Conservation (phyloP, 2,113 vertebrate species). For the Anolis carolinensis region DNA sequence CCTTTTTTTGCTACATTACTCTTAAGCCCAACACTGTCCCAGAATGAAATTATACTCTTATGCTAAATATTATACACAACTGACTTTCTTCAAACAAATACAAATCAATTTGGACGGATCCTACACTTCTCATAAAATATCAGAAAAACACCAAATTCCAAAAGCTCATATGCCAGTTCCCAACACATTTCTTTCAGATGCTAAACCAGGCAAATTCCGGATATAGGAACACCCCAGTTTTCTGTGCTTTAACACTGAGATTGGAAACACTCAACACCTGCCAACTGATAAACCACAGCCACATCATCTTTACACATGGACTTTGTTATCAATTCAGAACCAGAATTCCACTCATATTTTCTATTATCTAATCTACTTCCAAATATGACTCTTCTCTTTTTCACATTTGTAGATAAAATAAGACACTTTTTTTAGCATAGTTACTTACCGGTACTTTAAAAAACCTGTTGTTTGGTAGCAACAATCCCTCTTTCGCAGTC, state of each 20-base stretch:
- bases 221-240: conserved; percentile 54
- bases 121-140: not conserved
- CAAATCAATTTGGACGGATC: not conserved
- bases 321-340: not conserved
- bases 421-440: no score
- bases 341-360: conserved; percentile 2
- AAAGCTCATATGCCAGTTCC: conserved; percentile 5
- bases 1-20: not conserved
- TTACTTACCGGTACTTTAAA: no score
- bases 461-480: no score
- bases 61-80: not conserved
- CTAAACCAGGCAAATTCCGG: conserved; percentile 23
- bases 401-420: not conserved
- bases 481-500: no score
- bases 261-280: conserved; percentile 15
- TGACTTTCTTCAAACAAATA: conserved; percentile 6
- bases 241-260: conserved; percentile 34
- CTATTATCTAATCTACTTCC: not conserved
- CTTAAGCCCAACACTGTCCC: not conserved
- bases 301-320: conserved; percentile 20
- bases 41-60: not conserved
- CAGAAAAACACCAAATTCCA: conserved; percentile 21
- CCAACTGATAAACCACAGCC: conserved; percentile 53
- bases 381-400: not conserved
- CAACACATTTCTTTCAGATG: conserved; percentile 15